Percentiles rank a stretch among this genome's conserved stretches.
phyloP scores from a whole-genome alignment of 2,113 vertebrate species.

The Macaca mulatta region DNA sequence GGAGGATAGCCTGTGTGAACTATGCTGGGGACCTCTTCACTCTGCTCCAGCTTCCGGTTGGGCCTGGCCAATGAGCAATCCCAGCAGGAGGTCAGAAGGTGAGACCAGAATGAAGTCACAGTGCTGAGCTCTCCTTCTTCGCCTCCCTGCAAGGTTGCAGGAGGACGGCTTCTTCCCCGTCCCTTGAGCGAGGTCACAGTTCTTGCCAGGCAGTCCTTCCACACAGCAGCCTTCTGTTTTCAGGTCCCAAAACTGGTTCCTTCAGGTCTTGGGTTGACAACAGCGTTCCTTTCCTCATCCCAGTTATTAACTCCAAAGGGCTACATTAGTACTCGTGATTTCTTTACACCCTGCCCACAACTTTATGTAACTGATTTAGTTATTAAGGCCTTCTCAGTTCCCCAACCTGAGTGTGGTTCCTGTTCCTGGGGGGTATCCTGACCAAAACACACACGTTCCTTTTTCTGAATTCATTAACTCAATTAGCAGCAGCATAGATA shows the following conservation, averaged over 20 bases:
- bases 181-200: background rate
- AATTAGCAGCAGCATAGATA: background rate
- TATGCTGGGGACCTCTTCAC: background rate
- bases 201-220: background rate
- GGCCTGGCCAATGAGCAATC: background rate
- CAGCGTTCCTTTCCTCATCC: background rate
- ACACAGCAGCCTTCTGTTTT: background rate
- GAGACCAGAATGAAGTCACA: background rate
- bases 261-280: background rate
- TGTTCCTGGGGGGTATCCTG: background rate
- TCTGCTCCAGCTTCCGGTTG: background rate
- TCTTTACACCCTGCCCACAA: background rate
- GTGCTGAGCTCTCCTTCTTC: background rate
- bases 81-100: background rate
- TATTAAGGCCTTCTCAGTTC: conserved; percentile 30
- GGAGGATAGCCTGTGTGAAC: background rate
- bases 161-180: background rate
- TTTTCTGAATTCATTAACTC: background rate
- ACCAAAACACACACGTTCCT: background rate
- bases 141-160: background rate
- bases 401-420: background rate
- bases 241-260: background rate
- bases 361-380: background rate
- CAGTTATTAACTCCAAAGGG: background rate
- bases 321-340: background rate